Evolutionary conservation across 2,888 invertebrate species (phyloP).

Genomic region (Erebia epiphron): DNA sequence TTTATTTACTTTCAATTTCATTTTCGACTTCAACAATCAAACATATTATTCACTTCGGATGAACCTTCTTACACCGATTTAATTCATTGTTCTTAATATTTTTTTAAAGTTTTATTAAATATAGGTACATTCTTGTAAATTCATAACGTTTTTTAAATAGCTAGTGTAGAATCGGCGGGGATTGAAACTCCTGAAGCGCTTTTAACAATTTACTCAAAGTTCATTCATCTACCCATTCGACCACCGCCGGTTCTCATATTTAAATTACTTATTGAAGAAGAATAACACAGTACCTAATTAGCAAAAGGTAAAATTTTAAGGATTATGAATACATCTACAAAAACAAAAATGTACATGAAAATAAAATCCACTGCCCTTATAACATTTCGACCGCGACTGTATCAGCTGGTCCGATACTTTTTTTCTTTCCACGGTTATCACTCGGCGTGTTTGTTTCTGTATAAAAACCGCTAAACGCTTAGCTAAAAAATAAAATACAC

Average conservation of each 20-base stretch:
- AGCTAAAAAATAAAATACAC: conserved; percentile 46
- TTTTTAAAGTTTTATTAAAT: background rate
- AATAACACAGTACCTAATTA: background rate
- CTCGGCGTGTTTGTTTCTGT: conserved; percentile 57
- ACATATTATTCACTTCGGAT: background rate
- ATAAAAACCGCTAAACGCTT: conserved; percentile 52
- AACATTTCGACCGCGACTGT: conserved; percentile 45
- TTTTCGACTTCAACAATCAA: too few relatives aligned
- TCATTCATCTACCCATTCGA: background rate
- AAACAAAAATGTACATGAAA: background rate
- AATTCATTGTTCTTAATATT: background rate
- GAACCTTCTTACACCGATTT: background rate
- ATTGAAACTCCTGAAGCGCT: background rate
- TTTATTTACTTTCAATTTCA: background rate
- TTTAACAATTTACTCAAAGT: background rate
- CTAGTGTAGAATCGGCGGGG: background rate
- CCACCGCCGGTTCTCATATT: background rate
- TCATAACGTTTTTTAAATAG: background rate
- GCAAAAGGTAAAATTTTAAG: background rate
- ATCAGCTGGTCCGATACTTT: conserved; percentile 53
- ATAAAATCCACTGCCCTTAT: background rate
- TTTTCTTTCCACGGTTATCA: conserved; percentile 65
- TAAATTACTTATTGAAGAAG: background rate
- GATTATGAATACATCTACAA: background rate
- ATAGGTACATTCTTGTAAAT: background rate